Percentiles rank a stretch among this genome's conserved stretches.
phyloP scores from a whole-genome alignment of 2,113 vertebrate species.

The Nerophis ophidion region DNA sequence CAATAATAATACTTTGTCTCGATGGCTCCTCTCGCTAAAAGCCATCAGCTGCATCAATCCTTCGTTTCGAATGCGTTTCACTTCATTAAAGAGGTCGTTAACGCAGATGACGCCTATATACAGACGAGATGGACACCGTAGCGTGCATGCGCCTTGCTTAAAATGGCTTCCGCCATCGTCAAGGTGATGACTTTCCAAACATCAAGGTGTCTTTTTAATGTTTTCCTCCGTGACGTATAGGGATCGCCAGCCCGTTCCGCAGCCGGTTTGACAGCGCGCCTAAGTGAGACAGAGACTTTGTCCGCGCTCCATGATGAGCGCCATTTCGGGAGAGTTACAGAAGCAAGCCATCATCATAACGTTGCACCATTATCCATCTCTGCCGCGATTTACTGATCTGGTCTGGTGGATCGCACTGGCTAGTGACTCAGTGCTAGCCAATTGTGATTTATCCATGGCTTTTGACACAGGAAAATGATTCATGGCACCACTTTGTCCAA shows the following conservation, averaged over 20 bases:
- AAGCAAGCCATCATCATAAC: conserved; percentile 40
- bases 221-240: conserved; percentile 33
- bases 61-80: conserved; percentile 52
- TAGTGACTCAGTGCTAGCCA: conserved; percentile 31
- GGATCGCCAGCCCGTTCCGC: conserved; percentile 16
- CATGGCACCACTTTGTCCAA: conserved; percentile 46
- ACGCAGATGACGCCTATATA: conserved; percentile 50
- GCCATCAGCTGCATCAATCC: conserved; percentile 53
- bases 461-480: conserved; percentile 56
- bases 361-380: conserved; percentile 22
- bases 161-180: conserved; percentile 41
- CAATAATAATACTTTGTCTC: background rate
- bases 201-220: background rate
- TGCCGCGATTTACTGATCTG: conserved; percentile 35
- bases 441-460: conserved; percentile 54
- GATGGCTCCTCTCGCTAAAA: conserved; percentile 51
- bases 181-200: conserved; percentile 39
- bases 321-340: conserved; percentile 41
- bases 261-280: conserved; percentile 38
- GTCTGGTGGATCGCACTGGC: conserved; percentile 20
- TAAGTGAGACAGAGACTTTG: conserved; percentile 46
- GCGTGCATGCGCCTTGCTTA: background rate
- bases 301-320: conserved; percentile 28
- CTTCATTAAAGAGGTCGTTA: conserved; percentile 63
- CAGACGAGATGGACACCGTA: conserved; percentile 36